Conservation (phyloP, 2,797 vertebrate species). For the Smutsia gigantea region DNA sequence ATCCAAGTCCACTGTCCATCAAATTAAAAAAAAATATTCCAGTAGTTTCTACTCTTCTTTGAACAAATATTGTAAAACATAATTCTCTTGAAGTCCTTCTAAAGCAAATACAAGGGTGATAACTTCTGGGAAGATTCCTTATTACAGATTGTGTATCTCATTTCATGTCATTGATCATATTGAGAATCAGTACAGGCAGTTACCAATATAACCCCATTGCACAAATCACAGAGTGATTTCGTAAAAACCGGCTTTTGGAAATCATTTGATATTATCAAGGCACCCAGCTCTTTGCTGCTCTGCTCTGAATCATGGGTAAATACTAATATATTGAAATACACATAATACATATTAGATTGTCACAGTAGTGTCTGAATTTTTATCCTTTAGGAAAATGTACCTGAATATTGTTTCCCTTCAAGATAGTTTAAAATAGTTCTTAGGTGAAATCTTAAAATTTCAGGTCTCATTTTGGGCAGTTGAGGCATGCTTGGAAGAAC, state of each 20-base stretch:
- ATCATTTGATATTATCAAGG: neutral
- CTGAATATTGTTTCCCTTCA: conserved; percentile 34
- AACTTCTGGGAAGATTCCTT: neutral
- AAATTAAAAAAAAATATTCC: neutral
- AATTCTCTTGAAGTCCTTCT: neutral
- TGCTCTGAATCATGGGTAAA: conserved; percentile 26
- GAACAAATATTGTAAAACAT: neutral
- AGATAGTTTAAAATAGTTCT: conserved; percentile 33
- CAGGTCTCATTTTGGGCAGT: neutral
- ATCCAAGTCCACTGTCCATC: neutral
- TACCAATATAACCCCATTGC: neutral
- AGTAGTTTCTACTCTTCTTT: neutral
- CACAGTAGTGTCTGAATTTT: neutral
- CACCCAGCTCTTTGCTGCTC: neutral
- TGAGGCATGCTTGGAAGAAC: neutral
- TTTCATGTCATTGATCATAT: neutral
- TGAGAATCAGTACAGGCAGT: neutral
- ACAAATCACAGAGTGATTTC: neutral
- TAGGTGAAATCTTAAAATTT: conserved; percentile 32
- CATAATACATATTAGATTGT: neutral
- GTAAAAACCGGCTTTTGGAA: neutral
- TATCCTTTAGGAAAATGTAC: conserved; percentile 34
- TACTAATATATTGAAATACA: neutral
- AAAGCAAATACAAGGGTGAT: neutral
- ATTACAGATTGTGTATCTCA: neutral